Evolutionary conservation across 2,888 invertebrate species (phyloP), one percentile per base, ranked within the genome.

Genomic region (Drosophila picticornis): DNA sequence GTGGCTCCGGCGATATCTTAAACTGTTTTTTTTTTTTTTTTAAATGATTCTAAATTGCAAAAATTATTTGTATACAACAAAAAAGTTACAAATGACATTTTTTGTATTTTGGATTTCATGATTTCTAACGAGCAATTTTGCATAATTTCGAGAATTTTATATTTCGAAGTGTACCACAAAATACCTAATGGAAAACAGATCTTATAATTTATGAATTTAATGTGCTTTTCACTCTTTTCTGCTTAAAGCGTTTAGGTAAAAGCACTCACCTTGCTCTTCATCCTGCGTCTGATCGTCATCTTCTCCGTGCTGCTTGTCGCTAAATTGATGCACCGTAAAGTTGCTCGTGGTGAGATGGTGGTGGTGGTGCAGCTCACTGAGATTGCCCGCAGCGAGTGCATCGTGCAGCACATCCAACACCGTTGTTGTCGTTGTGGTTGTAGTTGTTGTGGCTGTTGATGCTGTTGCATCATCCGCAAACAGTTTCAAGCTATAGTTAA

Each of bases 401-500:
- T 78, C 77, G 61, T 79, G 80, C 51, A 70, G 43, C 62, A 66
- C 81, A 69, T 86, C 88, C 50, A 84, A 70, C 56, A 90, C 82
- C 0, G 74, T 90, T 25, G 79, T 81, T 1, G 72, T 75, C 16
- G 83, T 72, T 22, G 64, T 22, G 25, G 63, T 36, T 16, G 29
- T 29, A 22, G 55, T 38, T 25, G 55, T 9, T 32, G 56, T 40
- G 10, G 29, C 46, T 19, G 61, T 9, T 31, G 69, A 16, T 0
- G 55, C 57, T 27, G 64, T 60, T 6, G 79, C 78, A 57, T 92
- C 92, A 55, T 93, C 92, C 52, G 89, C 91, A 64, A 91, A 93
- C 51, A 92, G 53, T 64, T 92, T 91, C 19, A 93, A 72, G 36
- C 92, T 92, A 25, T 92, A 93, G 40, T 92, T 92, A 27, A 92